Evolutionary conservation across 1,140 invertebrate species (phyloP), one percentile per base, ranked within the genome.

Genomic region (Sarcophaga bullata): DNA sequence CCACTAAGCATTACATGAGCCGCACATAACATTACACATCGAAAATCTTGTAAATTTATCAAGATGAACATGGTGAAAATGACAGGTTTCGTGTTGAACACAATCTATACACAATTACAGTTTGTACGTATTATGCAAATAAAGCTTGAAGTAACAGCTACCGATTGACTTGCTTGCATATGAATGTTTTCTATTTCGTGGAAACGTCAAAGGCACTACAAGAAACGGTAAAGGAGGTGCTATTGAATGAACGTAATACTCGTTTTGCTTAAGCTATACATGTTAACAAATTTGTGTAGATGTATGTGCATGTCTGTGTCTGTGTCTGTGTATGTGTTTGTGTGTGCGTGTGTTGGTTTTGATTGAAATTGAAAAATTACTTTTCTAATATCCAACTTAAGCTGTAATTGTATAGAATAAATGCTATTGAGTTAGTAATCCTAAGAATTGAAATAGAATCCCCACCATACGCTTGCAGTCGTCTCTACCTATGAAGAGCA

Each of bases 331-430:
- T 58, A n/a, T 58, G 52, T 15, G 52, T 11, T 1, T 58, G 54
- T 58, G 13, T 58, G 13, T 58, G 13, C 7, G 15, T 58, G 54
- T n/a, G 13, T 58, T n/a, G n/a, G 13, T 58, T 68, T 68, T 19
- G 62, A 19, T 68, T 15, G 62, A 68, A 68, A 68, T 68, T 68
- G 62, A 68, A 19, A 68, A 68, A 68, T 68, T 68, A 68, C 62
- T 68, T 68, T 68, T 68, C 62, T 68, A 68, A 68, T 68, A 68
- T 25, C 19, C 17, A 15, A 9, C 17, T 9, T 68, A 68, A 68
- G 17, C n/a, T 68, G n/a, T 3, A 68, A 68, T 68, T 19, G 54
- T 58, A 15, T 58, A 58, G 25, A n/a, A n/a, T 58, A 58, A n/a
- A 58, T 58, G 1, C 7, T 4, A n/a, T n/a, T n/a, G n/a, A 58